phyloP scores from a whole-genome alignment of 1,140 invertebrate genomes.

The Paraescarpia echinospica region DNA sequence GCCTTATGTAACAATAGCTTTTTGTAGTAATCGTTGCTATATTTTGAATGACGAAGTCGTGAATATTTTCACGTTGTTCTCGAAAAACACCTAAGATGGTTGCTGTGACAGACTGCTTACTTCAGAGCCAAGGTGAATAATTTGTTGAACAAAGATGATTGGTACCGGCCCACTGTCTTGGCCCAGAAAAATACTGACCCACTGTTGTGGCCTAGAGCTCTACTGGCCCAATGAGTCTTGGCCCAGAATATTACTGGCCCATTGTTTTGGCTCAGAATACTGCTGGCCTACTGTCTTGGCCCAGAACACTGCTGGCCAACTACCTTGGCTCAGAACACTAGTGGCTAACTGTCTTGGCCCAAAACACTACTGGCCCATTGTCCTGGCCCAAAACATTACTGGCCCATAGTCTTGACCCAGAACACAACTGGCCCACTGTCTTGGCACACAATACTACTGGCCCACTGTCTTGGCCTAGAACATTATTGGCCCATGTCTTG shows the following conservation, averaged over 20 bases:
- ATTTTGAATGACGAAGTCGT: background rate
- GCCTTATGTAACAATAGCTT: background rate
- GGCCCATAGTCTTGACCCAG: background rate
- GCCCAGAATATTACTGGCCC: background rate
- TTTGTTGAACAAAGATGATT: background rate
- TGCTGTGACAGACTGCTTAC: background rate
- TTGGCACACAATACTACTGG: background rate
- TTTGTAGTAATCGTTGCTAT: background rate
- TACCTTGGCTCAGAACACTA: background rate
- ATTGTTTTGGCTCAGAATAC: background rate
- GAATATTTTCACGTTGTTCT: background rate
- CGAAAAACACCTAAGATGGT: background rate
- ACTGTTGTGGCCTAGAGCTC: background rate
- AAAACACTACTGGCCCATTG: background rate
- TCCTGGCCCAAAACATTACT: background rate
- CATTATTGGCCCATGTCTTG: background rate
- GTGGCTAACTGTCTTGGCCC: background rate
- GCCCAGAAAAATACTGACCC: background rate
- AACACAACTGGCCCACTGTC: background rate
- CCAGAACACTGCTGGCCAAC: background rate
- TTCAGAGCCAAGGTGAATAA: background rate
- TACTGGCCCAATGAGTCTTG: background rate
- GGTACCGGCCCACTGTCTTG: background rate
- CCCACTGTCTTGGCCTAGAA: background rate
- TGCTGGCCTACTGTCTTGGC: background rate